Evolutionary conservation across 1,140 invertebrate genomes (phyloP).

Genomic region (Drosophila bipectinata): DNA sequence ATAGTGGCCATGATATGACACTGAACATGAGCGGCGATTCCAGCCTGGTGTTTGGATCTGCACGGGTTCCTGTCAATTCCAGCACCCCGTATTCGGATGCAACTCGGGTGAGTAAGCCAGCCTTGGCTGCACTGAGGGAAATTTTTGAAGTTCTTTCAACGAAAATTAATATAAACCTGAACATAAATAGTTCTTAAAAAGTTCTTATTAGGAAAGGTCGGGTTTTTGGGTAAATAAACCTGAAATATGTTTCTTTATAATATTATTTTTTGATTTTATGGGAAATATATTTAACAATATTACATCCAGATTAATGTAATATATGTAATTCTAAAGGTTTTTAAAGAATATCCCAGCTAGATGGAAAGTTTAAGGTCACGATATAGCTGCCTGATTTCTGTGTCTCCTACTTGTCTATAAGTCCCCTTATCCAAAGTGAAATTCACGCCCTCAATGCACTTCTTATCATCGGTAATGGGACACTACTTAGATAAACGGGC

Average conservation of each 20-base stretch:
- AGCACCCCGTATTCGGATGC: constrained; percentile 97
- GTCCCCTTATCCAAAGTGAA: constrained; percentile 3
- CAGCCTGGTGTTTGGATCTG: constrained; percentile 90
- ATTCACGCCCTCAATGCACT: constrained; percentile 25
- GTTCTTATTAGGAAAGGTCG: constrained; percentile 4
- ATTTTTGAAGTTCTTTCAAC: not conserved
- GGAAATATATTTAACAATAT: too few relatives aligned
- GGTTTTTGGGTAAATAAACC: not conserved
- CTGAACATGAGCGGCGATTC: constrained; percentile 35
- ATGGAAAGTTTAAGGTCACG: not conserved
- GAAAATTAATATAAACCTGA: not conserved
- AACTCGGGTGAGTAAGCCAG: constrained; percentile 91
- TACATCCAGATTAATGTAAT: too few relatives aligned
- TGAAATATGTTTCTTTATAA: not conserved
- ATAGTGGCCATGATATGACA: constrained; percentile 46
- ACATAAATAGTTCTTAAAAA: not conserved
- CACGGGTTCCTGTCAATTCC: constrained; percentile 94
- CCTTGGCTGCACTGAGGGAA: constrained; percentile 16
- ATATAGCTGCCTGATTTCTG: constrained; percentile 15
- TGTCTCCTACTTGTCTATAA: not conserved
- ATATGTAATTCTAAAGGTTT: too few relatives aligned
- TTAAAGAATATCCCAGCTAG: not conserved
- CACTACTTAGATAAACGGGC: constrained; percentile 32
- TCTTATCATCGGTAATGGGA: constrained; percentile 22
- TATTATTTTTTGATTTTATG: too few relatives aligned